Conservation (phyloP, 2,888 invertebrate species). For the Dicranocentrus wangi region DNA sequence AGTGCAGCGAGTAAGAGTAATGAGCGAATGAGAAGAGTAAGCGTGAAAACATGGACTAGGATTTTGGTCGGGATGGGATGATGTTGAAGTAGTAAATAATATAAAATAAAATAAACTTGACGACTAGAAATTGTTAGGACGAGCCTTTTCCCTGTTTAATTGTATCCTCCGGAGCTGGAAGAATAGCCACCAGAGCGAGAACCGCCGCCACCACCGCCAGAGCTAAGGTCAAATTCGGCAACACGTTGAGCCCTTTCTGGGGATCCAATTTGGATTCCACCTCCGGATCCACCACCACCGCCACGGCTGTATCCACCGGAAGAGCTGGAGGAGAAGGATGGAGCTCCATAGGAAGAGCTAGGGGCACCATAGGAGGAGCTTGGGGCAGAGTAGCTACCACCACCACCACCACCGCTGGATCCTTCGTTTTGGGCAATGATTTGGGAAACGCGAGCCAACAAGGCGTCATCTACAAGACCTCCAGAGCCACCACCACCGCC, state of each 20-base stretch:
- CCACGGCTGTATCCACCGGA: constrained; percentile 16
- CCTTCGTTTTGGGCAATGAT: constrained; percentile 57
- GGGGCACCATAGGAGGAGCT: constrained; percentile 22
- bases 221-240: constrained; percentile 61
- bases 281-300: constrained; percentile 24
- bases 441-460: constrained; percentile 59
- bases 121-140: constrained; percentile 18
- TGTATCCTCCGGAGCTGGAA: constrained; percentile 49
- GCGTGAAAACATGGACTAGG: constrained; percentile 27
- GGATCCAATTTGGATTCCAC: constrained; percentile 52
- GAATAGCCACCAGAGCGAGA: constrained; percentile 23
- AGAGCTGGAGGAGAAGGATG: constrained; percentile 33
- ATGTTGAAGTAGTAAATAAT: no score
- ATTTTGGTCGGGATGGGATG: constrained; percentile 1
- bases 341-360: constrained; percentile 35
- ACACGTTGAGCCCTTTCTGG: constrained; percentile 63
- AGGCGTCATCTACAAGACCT: constrained; percentile 37
- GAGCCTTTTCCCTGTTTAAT: constrained; percentile 7
- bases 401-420: constrained; percentile 35
- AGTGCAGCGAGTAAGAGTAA: neutral
- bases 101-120: no score
- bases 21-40: no score
- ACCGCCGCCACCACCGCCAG: constrained; percentile 2
- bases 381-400: constrained; percentile 33
- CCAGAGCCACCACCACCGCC: constrained; percentile 30